Evolutionary conservation across 2,113 vertebrate species (phyloP), one percentile per base, ranked within the genome.

Genomic region (Apistogramma diplotaenia): DNA sequence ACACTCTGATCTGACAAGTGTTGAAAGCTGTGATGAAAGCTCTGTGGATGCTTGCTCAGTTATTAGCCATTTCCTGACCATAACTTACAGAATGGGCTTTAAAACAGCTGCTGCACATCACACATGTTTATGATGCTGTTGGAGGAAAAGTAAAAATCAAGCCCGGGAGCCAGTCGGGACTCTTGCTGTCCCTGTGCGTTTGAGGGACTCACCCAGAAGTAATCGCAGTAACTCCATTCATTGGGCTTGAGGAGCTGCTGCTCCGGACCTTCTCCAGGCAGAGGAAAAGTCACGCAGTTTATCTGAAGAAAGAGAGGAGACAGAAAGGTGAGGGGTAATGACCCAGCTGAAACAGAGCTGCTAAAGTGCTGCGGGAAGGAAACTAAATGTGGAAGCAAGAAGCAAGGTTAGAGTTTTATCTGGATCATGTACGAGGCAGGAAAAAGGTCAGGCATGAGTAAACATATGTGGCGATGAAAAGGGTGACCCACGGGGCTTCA

Each of bases 151-250:
- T 15, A 46, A 65, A 65, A 65, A 65, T 27, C 27, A 67, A 67
- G 40, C 29, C 59, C 16, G 8, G 59, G 23, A 61, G 33, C 3
- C n/a, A 67, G 23, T 67, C 23, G 46, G 61, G 61, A 46, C 21
- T 46, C 61, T 27, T 35, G 2, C 61, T 43, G 61, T 27, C 15
- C 6, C 5, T 67, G 19, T 1, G 21, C 23, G 11, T 2, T 37
- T 21, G 40, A 8, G 5, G 3, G 61, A 86, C 97, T 96, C 95
- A 99, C 98, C 98, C 98, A 99, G 94, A 99, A 99, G 90, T 98
- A 98, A 92, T 99, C 98, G 62, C 98, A 99, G 95, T 99, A 99
- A 95, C 98, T 99, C 98, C 98, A 99, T 89, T 99, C 98, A 0
- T 95, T 95, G 2, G 97, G 98, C 73, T 99, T 99, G 87, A 99